Evolutionary conservation across 2,113 vertebrate species (phyloP).

Genomic region (Epinephelus moara): DNA sequence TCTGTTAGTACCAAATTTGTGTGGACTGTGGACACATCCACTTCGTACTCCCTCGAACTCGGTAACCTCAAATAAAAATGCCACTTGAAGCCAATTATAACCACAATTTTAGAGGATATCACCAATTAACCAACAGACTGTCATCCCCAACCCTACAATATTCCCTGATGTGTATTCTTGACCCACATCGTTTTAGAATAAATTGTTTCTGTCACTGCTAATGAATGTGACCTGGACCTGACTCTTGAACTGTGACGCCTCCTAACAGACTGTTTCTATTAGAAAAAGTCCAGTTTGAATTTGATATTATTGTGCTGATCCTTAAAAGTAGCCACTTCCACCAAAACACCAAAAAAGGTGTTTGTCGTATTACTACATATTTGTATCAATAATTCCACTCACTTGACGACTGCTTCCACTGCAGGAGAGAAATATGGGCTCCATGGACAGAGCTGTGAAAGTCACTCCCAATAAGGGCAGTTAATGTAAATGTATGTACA

Average conservation of each 20-base stretch:
- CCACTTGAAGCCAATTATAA: slow-evolving; percentile 12
- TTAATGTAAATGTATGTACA: slow-evolving; percentile 16
- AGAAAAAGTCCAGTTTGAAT: background rate
- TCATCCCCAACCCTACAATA: background rate
- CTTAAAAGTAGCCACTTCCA: background rate
- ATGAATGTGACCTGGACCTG: slow-evolving; percentile 39
- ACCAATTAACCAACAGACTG: slow-evolving; percentile 3
- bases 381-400: background rate
- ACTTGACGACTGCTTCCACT: background rate
- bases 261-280: slow-evolving; percentile 11
- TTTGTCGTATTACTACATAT: slow-evolving; percentile 1
- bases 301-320: background rate
- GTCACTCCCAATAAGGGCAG: background rate
- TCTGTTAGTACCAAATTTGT: background rate
- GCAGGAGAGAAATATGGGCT: slow-evolving; percentile 6
- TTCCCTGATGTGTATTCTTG: slow-evolving; percentile 6
- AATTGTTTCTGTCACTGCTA: slow-evolving; percentile 32
- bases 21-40: background rate
- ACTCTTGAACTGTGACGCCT: slow-evolving; percentile 11
- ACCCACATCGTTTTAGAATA: slow-evolving; percentile 36
- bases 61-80: background rate
- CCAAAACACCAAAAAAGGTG: background rate
- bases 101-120: background rate
- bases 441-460: background rate
- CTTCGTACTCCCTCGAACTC: background rate